Conservation (phyloP, 1,140 invertebrate genomes). For the Neodiprion virginianus region DNA sequence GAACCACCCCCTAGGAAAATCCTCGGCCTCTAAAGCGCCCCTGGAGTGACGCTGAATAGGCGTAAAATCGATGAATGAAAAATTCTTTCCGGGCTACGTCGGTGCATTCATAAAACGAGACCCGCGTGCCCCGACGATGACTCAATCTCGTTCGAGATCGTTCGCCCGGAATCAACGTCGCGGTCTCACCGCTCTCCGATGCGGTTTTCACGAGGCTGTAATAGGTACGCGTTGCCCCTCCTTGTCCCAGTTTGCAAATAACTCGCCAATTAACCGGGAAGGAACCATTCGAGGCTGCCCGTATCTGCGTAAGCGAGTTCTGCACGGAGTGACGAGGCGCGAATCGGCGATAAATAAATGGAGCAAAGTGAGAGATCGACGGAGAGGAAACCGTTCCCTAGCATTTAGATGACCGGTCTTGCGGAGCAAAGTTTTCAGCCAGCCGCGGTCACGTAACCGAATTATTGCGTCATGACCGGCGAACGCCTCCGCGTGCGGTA, state of each 20-base stretch:
- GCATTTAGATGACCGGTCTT: no score
- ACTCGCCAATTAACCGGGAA: no score
- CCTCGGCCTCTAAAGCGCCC: background rate
- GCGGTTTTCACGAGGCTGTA: background rate
- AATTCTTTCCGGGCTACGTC: background rate
- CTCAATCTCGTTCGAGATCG: slow-evolving; percentile 4
- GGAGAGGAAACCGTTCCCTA: no score
- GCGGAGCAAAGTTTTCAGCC: no score
- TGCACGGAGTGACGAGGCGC: no score
- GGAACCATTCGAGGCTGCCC: no score
- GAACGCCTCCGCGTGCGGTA: background rate
- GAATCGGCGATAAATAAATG: no score
- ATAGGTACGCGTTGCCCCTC: no score
- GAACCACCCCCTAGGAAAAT: slow-evolving; percentile 12
- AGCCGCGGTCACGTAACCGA: no score
- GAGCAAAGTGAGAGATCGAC: no score
- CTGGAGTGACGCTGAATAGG: background rate
- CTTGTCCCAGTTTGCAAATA: no score
- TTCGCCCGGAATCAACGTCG: background rate
- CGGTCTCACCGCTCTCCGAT: background rate
- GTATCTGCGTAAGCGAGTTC: no score
- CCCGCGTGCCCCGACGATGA: background rate
- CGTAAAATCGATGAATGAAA: slow-evolving; percentile 5
- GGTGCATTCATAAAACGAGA: background rate
- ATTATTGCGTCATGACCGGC: background rate